Base-by-base conservation (phyloP, 2,888 invertebrate species). In the Yponomeuta evonymella region DNA sequence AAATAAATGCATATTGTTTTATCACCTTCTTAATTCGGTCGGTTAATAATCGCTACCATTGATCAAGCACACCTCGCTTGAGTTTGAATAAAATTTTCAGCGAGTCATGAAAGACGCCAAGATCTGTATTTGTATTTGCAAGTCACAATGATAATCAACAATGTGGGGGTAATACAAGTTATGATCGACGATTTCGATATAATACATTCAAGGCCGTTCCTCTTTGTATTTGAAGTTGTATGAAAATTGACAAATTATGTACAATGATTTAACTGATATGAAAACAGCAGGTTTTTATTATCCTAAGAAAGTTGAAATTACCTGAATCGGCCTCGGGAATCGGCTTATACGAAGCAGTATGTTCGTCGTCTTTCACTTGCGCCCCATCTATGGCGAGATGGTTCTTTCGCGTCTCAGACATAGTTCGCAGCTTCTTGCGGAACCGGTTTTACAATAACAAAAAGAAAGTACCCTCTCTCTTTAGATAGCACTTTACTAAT, bases 331-430 rank as follows among this genome's bases (percentile, higher is more conserved):
- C 81, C 77, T 94, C 94, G 73, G 94, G 92, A 76, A 94, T 90
- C 67, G 92, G 88, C 81, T 93, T 94, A 81, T 94, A 94, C 62
- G 93, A 83, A 67, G 86, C 82, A 74, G 87, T 85, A 78, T 88
- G 87, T 72, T 93, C 93, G 76, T 90, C 92, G 74, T 90, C 90
- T 77, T 90, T 92, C 86, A 89, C 84, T 77, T 88, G 89, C 75
- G 84, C 90, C 76, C 90, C 90, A 83, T 91, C 90, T 81, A 88
- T 88, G 73, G 81, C 77, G 75, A 87, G 87, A 83, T 88, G 88
- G 75, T 87, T 90, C 81, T 88, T 90, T 75, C 87, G 84, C 73
- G 89, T 75, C 77, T 91, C 90, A 74, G 90, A 83, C 91, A 91
- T 92, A 81, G 79, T 84, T 64, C 30, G 1, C 29, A 65, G 29